Evolutionary conservation across 2,888 invertebrate species (phyloP), one percentile per base, ranked within the genome.

Genomic region (Pyrocoelia pectoralis): DNA sequence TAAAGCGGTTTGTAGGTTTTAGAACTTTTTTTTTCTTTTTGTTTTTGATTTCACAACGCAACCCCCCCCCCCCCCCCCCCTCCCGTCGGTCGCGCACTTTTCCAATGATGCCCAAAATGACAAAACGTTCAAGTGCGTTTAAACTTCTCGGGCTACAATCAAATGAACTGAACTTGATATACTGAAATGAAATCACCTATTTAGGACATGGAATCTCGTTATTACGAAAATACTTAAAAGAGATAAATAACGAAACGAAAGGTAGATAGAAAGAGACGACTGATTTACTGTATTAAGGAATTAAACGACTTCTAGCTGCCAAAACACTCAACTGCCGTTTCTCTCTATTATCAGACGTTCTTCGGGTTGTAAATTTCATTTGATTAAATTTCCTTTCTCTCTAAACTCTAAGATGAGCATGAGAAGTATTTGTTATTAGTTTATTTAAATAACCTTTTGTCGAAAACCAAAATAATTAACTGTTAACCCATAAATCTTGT

Each of bases 251-350:
- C 59, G 29, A 56, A 64, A 64, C 64, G 59, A 64, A 64, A 64
- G 56, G 56, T 58, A n/a, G 58, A 41, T 40, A 56, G 64, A 64
- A 64, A 60, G 64, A 64, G 64, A 64, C 64, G 52, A 59, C 56
- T 64, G 64, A 64, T 59, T 64, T 64, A 64, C 59, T 51, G 59
- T 58, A 64, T 64, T 64, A 64, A 64, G 64, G 64, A 64, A 59
- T 64, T 64, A 64, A 64, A 64, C 56, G 64, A 64, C 59, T 64
- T 59, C 59, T 64, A 60, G 64, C 64, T 64, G 64, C 64, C 64
- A 64, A 64, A 64, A 64, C 64, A 64, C 64, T 64, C 64, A 63
- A 63, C 63, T 63, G 51, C 63, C 51, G 53, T 56, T 63, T 40
- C 64, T 64, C 59, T 64, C 64, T 64, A 64, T 64, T 64, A 64